phyloP scores from a whole-genome alignment of 1,140 invertebrate genomes.

The Drosophila burlai region DNA sequence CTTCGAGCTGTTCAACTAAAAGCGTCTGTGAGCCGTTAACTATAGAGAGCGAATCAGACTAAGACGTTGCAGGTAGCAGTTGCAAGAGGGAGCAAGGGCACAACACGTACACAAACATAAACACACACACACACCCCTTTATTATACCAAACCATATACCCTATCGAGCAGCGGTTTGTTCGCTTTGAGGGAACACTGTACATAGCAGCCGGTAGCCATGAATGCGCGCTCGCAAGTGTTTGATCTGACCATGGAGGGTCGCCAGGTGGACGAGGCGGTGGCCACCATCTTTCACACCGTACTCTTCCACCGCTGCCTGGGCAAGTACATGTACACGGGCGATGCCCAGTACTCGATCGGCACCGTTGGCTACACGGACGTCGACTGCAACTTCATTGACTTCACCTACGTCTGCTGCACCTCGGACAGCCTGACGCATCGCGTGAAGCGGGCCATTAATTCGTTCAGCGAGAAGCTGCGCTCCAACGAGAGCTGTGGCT shows the following conservation, averaged over 20 bases:
- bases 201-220: conserved; percentile 87
- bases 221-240: conserved; percentile 95
- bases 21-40: conserved; percentile 11
- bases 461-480: conserved; percentile 94
- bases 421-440: conserved; percentile 91
- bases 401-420: conserved; percentile 98
- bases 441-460: conserved; percentile 92
- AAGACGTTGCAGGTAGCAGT: neutral
- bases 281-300: conserved; percentile 98
- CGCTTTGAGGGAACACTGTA: conserved; percentile 6
- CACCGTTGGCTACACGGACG: conserved; percentile 97
- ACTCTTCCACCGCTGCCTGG: conserved; percentile 96
- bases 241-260: conserved; percentile 95
- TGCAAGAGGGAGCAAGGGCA: neutral
- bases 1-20: conserved; percentile 7
- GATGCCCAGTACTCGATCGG: conserved; percentile 98
- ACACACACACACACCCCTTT: neutral
- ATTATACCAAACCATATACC: neutral
- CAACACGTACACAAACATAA: neutral
- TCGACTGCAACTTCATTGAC: conserved; percentile 98
- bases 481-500: conserved; percentile 89
- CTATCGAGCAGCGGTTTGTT: neutral
- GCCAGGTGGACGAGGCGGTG: conserved; percentile 97
- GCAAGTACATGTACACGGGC: conserved; percentile 97
- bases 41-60: neutral